Evolutionary conservation across 2,888 invertebrate genomes (phyloP).

Genomic region (Brachyopa scutellaris): DNA sequence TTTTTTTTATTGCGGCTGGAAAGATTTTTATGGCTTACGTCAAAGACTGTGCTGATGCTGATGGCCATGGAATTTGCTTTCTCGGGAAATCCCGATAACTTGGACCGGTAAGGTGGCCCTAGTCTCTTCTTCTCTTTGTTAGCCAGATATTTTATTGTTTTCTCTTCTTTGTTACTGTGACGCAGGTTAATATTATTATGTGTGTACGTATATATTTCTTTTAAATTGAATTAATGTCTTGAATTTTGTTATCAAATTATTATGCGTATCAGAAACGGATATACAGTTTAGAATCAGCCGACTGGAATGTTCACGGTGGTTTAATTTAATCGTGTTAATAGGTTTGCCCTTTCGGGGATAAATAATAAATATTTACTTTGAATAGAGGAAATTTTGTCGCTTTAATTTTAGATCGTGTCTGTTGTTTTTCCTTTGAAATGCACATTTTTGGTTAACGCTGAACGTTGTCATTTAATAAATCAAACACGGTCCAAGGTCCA

Average conservation of each 20-base stretch:
- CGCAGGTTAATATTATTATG: not conserved
- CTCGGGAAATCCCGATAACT: slow-evolving; percentile 42
- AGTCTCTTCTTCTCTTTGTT: slow-evolving; percentile 1
- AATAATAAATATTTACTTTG: slow-evolving; percentile 2
- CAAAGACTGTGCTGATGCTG: too few relatives aligned
- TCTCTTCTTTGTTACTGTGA: slow-evolving; percentile 15
- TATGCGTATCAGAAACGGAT: slow-evolving; percentile 30
- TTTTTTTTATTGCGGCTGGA: not conserved
- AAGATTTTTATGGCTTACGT: slow-evolving; percentile 34
- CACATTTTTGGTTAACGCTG: not conserved
- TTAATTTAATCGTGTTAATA: slow-evolving; percentile 3
- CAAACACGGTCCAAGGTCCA: too few relatives aligned
- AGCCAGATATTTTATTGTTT: not conserved
- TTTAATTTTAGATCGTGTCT: too few relatives aligned
- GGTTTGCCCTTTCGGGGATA: not conserved
- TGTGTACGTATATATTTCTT: not conserved
- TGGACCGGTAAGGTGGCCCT: slow-evolving; percentile 14
- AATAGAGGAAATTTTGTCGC: not conserved
- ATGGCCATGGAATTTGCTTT: slow-evolving; percentile 41
- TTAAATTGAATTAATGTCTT: slow-evolving; percentile 3
- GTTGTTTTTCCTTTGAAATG: not conserved
- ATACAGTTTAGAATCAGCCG: not conserved
- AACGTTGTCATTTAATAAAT: not conserved
- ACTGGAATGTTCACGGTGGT: not conserved
- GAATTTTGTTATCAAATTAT: slow-evolving; percentile 21